Conservation (phyloP, 2,797 vertebrate species). For the Pelobates cultripes region DNA sequence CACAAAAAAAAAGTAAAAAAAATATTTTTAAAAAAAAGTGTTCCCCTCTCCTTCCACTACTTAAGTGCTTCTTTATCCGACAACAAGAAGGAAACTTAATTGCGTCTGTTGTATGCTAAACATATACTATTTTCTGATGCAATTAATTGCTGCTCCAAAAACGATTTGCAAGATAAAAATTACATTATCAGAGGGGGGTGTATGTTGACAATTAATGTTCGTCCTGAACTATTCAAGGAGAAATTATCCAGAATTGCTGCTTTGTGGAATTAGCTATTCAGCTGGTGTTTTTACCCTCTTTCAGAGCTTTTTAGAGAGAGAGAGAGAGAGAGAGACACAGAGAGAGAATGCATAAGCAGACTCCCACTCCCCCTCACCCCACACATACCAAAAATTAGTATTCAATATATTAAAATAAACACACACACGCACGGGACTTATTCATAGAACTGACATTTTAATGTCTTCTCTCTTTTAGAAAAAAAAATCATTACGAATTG, state of each 20-base stretch:
- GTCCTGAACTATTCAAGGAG: constrained; percentile 29
- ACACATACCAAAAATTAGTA: constrained; percentile 36
- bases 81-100: constrained; percentile 7
- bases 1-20: neutral
- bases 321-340: neutral
- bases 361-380: neutral
- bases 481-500: constrained; percentile 78
- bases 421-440: constrained; percentile 58
- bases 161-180: constrained; percentile 45
- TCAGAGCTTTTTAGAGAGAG: constrained; percentile 15
- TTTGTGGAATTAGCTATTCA: constrained; percentile 43
- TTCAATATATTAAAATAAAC: constrained; percentile 55
- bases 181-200: constrained; percentile 27
- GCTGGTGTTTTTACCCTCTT: constrained; percentile 11
- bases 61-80: neutral
- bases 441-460: constrained; percentile 76
- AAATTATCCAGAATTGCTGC: constrained; percentile 37
- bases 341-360: neutral
- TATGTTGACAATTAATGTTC: constrained; percentile 46
- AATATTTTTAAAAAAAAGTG: constrained; percentile 7
- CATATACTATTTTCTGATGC: constrained; percentile 36
- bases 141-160: constrained; percentile 38
- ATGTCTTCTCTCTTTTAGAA: constrained; percentile 71
- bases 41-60: neutral
- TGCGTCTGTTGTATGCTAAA: constrained; percentile 33